Conservation (phyloP, 1,140 invertebrate genomes). For the Meloidogyne floridensis region DNA sequence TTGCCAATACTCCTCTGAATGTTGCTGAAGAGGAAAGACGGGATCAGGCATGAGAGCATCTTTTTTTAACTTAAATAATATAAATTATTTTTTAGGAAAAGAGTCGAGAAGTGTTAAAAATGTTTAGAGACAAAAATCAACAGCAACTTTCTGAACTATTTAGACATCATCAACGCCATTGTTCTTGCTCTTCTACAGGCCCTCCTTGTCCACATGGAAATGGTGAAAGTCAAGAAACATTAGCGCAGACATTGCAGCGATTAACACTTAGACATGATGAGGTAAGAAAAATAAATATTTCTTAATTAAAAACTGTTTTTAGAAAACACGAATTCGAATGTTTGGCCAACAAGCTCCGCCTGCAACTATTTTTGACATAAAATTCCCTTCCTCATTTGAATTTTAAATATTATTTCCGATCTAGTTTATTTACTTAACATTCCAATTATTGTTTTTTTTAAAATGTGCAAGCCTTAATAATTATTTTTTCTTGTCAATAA, state of each 20-base stretch:
- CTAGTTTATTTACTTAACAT: no score
- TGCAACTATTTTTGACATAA: slow-evolving; percentile 6
- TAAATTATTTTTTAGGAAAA: slow-evolving; percentile 40
- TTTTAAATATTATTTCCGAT: no score
- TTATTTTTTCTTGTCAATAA: no score
- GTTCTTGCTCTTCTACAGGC: no score
- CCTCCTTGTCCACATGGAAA: neutral
- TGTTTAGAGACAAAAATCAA: slow-evolving; percentile 43
- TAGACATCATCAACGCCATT: slow-evolving; percentile 20
- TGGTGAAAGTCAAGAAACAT: slow-evolving; percentile 19
- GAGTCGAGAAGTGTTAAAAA: slow-evolving; percentile 38
- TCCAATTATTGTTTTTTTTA: no score
- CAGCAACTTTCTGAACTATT: slow-evolving; percentile 41
- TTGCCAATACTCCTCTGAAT: slow-evolving; percentile 45
- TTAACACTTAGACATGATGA: slow-evolving; percentile 36
- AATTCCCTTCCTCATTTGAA: neutral
- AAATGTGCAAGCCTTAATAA: no score
- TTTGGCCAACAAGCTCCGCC: slow-evolving; percentile 36
- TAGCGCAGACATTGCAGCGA: slow-evolving; percentile 29
- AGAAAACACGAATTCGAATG: slow-evolving; percentile 44
- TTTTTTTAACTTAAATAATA: slow-evolving; percentile 21
- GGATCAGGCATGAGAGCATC: slow-evolving; percentile 37
- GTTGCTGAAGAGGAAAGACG: slow-evolving; percentile 41
- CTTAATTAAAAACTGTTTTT: neutral
- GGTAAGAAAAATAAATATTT: slow-evolving; percentile 11